Base-by-base conservation (phyloP, 1,140 invertebrate species). In the Luehdorfia chinensis region DNA sequence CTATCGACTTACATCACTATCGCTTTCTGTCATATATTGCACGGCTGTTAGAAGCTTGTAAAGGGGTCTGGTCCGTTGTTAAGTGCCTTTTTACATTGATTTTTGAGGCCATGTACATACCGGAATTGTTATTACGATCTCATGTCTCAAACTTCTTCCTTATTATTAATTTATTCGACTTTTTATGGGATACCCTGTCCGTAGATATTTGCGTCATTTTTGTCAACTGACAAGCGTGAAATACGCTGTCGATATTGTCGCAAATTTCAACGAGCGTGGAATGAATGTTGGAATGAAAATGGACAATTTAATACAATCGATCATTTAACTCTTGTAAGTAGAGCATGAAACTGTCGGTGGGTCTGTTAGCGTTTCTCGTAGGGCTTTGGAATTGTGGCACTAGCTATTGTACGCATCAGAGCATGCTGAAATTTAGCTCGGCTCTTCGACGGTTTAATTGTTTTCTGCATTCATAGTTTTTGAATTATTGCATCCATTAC, bases 1-100 rank as follows among this genome's bases (percentile, higher is more conserved):
- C 81, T 85, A 85, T 81, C 77, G 70, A 71, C 75, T 84, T 78
- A 83, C 81, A 84, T 81, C 79, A 84, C 81, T 85, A 78, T 84
- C 78, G 75, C 73, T 85, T 83, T 81, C 81, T 81, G 81, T 75
- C 68, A 77, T 73, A n/a, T n/a, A 66, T 73, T 67, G 69, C 66
- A 55, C 72, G 66, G 52, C 66, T 76, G 75, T 83, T 85, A 85
- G 79, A 83, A 68, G 61, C 62, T 76, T 67, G 67, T 71, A 76
- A 76, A 75, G 79, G 77, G 81, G 75, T 75, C 77, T 70, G 65
- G 53, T 55, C 54, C 71, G 76, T 81, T 85, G 71, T 75, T 78
- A 83, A 66, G 72, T 76, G 70, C 67, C 52, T 59, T 60, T 64
- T 56, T 62, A 49, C 55, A 53, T 66, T 67, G 72, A 67, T 71